Percentiles rank a stretch among this genome's conserved stretches.
These are phyloP conservation scores for Pogonus chalceus DNA, from an alignment of 1,140 invertebrate species.

Conservation along the genomic window DNA sequence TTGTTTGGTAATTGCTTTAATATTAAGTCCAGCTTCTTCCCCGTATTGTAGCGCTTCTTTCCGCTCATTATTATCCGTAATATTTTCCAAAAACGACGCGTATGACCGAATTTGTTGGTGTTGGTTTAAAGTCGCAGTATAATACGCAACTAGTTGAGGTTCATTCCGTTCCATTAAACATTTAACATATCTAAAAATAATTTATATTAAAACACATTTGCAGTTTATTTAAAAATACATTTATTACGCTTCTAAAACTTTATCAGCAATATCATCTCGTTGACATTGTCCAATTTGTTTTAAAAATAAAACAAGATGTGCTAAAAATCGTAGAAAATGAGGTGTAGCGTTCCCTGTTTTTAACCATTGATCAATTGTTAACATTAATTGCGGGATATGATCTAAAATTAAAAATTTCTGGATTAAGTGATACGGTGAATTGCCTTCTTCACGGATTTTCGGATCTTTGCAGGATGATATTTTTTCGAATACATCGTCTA, in stretches of 20 bases:
- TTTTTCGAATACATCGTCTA: conserved; percentile 62
- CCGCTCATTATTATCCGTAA: conserved; percentile 53
- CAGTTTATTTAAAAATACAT: conserved; percentile 10
- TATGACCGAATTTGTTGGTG: conserved; percentile 65
- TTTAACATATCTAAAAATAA: conserved; percentile 41
- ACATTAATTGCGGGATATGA: conserved; percentile 51
- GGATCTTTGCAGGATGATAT: conserved; percentile 45
- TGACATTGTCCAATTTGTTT: conserved; percentile 60
- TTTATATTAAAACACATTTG: conserved; percentile 9
- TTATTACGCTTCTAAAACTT: conserved; percentile 60
- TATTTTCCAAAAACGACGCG: conserved; percentile 63
- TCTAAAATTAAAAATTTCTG: conserved; percentile 71
- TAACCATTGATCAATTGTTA: conserved; percentile 42
- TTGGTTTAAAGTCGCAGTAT: conserved; percentile 63
- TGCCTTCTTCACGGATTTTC: conserved; percentile 41
- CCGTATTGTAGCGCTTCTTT: conserved; percentile 52
- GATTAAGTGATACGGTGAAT: conserved; percentile 52
- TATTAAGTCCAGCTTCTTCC: conserved; percentile 65
- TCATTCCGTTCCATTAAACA: conserved; percentile 62
- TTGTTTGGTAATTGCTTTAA: conserved; percentile 70
- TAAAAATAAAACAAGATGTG: conserved; percentile 77
- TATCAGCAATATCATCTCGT: conserved; percentile 57
- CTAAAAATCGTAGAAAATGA: conserved; percentile 66
- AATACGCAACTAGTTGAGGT: conserved; percentile 72
- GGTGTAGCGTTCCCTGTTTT: conserved; percentile 24